Base-by-base conservation (phyloP, 2,888 invertebrate species). In the Pseudococcus longispinus region DNA sequence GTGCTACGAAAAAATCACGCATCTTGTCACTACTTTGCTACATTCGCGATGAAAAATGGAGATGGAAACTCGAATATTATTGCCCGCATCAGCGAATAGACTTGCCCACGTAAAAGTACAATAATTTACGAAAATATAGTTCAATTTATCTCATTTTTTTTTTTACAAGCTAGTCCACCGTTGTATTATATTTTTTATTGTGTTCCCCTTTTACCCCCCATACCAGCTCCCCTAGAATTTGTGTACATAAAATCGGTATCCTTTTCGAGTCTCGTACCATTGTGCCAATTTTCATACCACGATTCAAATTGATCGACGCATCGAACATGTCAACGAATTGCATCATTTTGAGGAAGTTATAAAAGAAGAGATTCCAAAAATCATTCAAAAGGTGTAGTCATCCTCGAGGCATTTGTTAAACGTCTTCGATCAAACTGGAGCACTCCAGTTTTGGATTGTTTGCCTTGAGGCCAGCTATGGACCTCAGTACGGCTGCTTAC, bases 401-500 rank as follows among this genome's bases (percentile, higher is more conserved):
- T 74, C 74, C n/a, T 74, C 74, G 74, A 74, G 46, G 65, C n/a
- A 46, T 51, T 46, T 42, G 80, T 87, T 83, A 87, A 84, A 87
- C 85, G 51, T 74, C 87, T 82, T 60, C 87, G 83, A 80, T 85
- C 89, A 89, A 88, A 86, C 90, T 90, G 90, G 90, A 90, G 89
- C 89, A 90, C 51, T 88, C 89, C 86, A 89, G 89, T 87, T 90
- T 90, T 88, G 89, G 90, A 82, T 89, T 90, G 88, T 90, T 90
- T 88, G 89, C 90, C 88, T 88, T 90, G 88, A 89, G 89, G 83
- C 89, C 90, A 87, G 94, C 94, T 89, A 96, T 97, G 94, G 97
- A 97, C 92, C 94, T 97, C 90, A 96, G 96, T 91, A 97, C 97
- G 90, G 97, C 97, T 90, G 97, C 97, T 90, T 97, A 97, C 92